These are phyloP conservation scores for Amblyjoppa proteus DNA, from an alignment of 2,888 invertebrate genomes.

Conservation along the genomic window DNA sequence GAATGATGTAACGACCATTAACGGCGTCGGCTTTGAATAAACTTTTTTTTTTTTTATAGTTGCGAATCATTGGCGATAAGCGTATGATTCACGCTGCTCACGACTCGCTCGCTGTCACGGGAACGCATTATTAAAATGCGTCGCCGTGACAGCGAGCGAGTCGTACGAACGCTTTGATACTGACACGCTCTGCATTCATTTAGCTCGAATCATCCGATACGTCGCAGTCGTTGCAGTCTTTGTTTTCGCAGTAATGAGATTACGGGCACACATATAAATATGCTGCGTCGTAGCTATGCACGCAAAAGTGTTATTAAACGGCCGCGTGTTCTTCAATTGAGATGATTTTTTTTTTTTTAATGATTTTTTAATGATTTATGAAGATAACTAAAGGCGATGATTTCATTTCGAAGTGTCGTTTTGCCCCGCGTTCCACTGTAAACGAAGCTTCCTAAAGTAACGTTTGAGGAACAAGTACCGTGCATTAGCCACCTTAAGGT, in stretches of 20 bases:
- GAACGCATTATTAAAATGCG: background rate
- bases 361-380: background rate
- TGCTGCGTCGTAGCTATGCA: no score
- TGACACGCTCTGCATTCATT: background rate
- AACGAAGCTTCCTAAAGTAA: no score
- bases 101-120: background rate
- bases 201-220: constrained; percentile 12
- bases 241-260: constrained; percentile 5
- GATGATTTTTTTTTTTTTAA: background rate
- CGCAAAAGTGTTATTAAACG: no score
- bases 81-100: background rate
- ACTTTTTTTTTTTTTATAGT: no score
- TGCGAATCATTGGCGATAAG: constrained; percentile 5
- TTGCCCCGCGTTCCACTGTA: background rate
- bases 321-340: no score
- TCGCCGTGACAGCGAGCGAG: no score
- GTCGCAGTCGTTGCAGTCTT: background rate
- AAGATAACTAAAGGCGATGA: background rate
- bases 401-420: background rate
- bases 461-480: no score
- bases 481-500: no score
- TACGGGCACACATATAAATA: background rate
- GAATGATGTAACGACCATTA: constrained; percentile 18
- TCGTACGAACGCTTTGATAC: background rate
- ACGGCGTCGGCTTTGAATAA: background rate